phyloP scores from a whole-genome alignment of 2,113 vertebrate species.

The Zosterops lateralis region DNA sequence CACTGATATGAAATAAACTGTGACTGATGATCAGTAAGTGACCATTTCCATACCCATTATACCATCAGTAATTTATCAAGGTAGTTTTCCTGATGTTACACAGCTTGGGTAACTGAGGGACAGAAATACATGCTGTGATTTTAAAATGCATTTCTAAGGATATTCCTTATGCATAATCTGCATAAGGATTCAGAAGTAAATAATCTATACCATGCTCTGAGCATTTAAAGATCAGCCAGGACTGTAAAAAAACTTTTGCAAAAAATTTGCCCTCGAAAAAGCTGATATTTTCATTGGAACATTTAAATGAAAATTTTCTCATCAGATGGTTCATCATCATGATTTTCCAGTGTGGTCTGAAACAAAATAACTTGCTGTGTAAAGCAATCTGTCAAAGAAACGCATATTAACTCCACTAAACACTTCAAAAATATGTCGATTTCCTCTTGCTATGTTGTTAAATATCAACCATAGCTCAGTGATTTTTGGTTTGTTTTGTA shows the following conservation, averaged over 20 bases:
- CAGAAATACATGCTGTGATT: conserved; percentile 71
- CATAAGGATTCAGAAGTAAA: not conserved
- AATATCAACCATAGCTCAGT: not conserved
- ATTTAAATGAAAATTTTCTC: conserved; percentile 62
- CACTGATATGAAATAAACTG: conserved; percentile 82
- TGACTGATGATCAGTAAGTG: conserved; percentile 87
- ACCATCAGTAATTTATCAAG: conserved; percentile 86
- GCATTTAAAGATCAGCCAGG: conserved; percentile 26
- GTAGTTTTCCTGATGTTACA: conserved; percentile 83
- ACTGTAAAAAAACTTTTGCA: conserved; percentile 46
- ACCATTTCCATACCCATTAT: conserved; percentile 88
- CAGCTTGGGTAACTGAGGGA: conserved; percentile 78
- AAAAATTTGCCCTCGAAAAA: conserved; percentile 27
- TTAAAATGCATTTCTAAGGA: conserved; percentile 81
- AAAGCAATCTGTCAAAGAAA: conserved; percentile 51
- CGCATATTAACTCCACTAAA: not conserved
- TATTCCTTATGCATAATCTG: not conserved
- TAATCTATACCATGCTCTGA: conserved; percentile 1
- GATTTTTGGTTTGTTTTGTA: not conserved
- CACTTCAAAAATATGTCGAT: not conserved
- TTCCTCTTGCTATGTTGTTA: not conserved
- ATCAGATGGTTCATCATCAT: conserved; percentile 47
- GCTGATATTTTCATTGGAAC: conserved; percentile 27
- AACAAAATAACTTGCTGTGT: conserved; percentile 58
- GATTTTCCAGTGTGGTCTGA: conserved; percentile 55